Percentiles rank a stretch among this genome's conserved stretches.
Evolutionary conservation across 2,113 vertebrate species (phyloP).

Genomic region (Neogobius melanostomus): DNA sequence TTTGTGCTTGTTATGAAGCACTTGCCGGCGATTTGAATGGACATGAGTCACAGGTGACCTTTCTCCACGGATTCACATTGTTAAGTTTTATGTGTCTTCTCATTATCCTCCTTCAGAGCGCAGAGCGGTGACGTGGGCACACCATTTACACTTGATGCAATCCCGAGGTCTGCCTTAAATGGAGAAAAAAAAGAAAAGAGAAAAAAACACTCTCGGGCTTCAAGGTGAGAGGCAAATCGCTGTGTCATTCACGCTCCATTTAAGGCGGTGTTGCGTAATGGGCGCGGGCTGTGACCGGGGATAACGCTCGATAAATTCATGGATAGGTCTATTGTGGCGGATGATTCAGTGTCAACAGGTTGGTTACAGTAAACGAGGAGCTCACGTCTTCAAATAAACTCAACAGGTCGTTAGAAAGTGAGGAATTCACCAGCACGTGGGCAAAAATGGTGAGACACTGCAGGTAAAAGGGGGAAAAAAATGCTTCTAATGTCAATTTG

Average conservation of each 20-base stretch:
- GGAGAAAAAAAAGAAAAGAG: too few species aligned
- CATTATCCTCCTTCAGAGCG: neutral
- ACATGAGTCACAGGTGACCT: slow-evolving; percentile 5
- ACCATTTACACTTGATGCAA: slow-evolving; percentile 18
- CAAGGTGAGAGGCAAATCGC: slow-evolving; percentile 22
- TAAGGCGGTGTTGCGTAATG: neutral
- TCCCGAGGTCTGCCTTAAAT: slow-evolving; percentile 2
- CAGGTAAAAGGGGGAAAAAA: too few species aligned
- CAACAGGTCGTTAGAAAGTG: neutral
- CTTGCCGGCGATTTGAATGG: neutral
- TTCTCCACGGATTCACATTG: neutral
- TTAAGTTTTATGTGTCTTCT: neutral
- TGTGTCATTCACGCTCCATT: slow-evolving; percentile 28
- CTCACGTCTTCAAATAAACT: too few species aligned
- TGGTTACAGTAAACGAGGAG: too few species aligned
- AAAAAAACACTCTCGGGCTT: slow-evolving; percentile 2
- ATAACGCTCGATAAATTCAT: too few species aligned
- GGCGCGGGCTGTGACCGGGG: neutral
- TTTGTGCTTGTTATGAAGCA: neutral
- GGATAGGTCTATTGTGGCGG: too few species aligned
- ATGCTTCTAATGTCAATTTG: too few species aligned
- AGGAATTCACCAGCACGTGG: too few species aligned
- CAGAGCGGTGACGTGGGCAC: neutral
- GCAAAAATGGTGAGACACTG: too few species aligned
- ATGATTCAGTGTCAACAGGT: too few species aligned